These are phyloP conservation scores for Andrena bucephala DNA, from an alignment of 2,888 invertebrate genomes.

Conservation along the genomic window DNA sequence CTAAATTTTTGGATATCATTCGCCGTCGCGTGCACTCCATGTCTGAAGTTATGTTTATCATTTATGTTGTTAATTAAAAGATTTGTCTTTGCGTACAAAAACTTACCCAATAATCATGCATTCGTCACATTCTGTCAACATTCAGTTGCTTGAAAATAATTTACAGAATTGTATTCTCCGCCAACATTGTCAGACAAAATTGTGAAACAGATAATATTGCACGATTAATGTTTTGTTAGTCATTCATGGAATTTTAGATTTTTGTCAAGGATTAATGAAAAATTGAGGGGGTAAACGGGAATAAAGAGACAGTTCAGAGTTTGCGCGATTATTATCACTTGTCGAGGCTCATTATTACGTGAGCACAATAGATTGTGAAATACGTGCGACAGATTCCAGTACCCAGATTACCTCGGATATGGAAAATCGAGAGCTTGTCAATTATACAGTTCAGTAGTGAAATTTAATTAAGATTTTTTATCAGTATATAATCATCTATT, in stretches of 20 bases:
- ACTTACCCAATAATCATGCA: not conserved
- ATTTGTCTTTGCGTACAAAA: not conserved
- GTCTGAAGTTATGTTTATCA: not conserved
- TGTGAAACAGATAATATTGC: not conserved
- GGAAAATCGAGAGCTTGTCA: conserved; percentile 8
- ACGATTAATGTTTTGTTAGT: not conserved
- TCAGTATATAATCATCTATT: not conserved
- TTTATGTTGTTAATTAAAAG: not conserved
- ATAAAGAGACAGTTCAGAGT: conserved; percentile 22
- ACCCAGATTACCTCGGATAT: conserved; percentile 14
- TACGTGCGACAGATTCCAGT: conserved; percentile 66
- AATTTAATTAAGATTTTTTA: conserved; percentile 19
- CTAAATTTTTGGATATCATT: not conserved
- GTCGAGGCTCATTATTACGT: conserved; percentile 43
- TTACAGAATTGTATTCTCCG: not conserved
- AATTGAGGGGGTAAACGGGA: not conserved
- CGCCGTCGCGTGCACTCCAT: not conserved
- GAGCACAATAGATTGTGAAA: conserved; percentile 64
- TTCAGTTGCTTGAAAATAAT: not conserved
- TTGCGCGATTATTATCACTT: conserved; percentile 33
- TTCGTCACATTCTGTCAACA: not conserved
- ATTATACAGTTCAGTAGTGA: not conserved
- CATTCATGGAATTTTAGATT: not conserved
- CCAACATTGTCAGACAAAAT: not conserved
- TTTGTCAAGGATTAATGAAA: not conserved